phyloP scores from a whole-genome alignment of 1,140 invertebrate species.

The Magallana ariakensis region DNA sequence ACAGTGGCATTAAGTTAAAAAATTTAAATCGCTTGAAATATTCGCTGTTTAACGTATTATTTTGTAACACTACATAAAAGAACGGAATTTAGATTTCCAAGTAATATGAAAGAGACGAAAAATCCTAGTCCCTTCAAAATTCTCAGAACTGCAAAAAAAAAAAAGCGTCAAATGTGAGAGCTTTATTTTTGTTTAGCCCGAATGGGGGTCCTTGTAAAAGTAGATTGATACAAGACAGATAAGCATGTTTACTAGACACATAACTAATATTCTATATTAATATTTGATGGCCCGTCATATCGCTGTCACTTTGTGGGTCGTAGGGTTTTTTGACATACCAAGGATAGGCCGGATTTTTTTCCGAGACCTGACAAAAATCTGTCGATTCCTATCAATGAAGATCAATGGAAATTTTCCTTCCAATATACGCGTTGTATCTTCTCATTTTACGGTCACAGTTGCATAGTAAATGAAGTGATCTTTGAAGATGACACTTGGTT shows the following conservation, averaged over 20 bases:
- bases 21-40: too few relatives aligned
- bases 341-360: not conserved
- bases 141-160: too few relatives aligned
- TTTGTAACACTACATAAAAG: too few relatives aligned
- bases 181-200: not conserved
- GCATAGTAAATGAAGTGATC: too few relatives aligned
- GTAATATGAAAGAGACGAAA: too few relatives aligned
- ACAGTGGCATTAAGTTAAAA: too few relatives aligned
- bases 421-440: not conserved
- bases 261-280: conserved; percentile 13
- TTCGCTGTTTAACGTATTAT: too few relatives aligned
- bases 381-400: too few relatives aligned
- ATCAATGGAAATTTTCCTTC: not conserved
- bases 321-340: not conserved
- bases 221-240: not conserved
- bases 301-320: not conserved
- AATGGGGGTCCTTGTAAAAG: not conserved
- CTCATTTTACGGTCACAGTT: not conserved
- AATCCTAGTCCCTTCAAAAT: too few relatives aligned
- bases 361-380: not conserved
- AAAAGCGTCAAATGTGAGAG: too few relatives aligned
- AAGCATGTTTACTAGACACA: not conserved
- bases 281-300: conserved; percentile 3
- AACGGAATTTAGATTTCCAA: too few relatives aligned
- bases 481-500: not conserved